Conservation (phyloP, 2,113 vertebrate genomes). For the Henicopernis longicauda region DNA sequence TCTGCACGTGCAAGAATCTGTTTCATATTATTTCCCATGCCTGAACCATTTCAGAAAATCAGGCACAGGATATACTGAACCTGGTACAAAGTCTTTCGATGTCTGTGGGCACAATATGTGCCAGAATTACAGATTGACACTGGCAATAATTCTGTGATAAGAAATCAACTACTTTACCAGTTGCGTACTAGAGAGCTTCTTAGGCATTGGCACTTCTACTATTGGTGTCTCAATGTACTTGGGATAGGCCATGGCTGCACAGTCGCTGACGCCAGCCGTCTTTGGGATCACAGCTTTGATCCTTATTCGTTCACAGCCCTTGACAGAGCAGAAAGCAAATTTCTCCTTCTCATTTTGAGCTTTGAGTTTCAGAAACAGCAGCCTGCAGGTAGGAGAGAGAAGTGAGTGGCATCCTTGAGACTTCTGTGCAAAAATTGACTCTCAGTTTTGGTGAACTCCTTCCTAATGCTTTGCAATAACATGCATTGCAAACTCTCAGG, state of each 20-base stretch:
- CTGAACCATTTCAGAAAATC: not conserved
- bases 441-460: not conserved
- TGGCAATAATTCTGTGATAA: not conserved
- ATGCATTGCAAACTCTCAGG: not conserved
- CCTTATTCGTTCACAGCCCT: slow-evolving; percentile 91
- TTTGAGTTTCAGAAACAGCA: slow-evolving; percentile 89
- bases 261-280: slow-evolving; percentile 82
- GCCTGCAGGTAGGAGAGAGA: slow-evolving; percentile 62
- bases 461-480: not conserved
- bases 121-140: not conserved
- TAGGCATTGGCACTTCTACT: slow-evolving; percentile 91
- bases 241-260: slow-evolving; percentile 84
- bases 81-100: not conserved
- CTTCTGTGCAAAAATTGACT: not conserved
- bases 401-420: not conserved
- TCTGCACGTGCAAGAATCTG: not conserved
- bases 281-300: slow-evolving; percentile 86
- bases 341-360: slow-evolving; percentile 85
- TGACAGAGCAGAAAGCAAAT: slow-evolving; percentile 91
- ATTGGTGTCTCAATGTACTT: slow-evolving; percentile 79
- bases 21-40: not conserved
- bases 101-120: not conserved
- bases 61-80: not conserved
- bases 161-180: slow-evolving; percentile 75
- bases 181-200: slow-evolving; percentile 71